Evolutionary conservation across 1,140 invertebrate species (phyloP).

Genomic region (Neuroterus valhalla): DNA sequence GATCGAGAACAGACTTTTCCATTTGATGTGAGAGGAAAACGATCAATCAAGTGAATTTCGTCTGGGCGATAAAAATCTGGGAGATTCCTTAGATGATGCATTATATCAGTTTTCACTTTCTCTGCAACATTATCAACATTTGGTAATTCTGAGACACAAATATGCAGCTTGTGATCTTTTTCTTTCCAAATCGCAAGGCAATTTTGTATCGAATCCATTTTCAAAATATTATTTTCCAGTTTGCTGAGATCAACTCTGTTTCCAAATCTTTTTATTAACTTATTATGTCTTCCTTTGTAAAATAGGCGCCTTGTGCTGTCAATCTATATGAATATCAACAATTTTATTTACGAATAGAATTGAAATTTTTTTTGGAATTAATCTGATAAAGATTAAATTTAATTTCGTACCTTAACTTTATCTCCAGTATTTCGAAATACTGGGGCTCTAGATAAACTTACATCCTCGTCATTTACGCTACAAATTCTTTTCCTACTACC

Average conservation of each 20-base stretch:
- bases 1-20: slow-evolving; percentile 64
- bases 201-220: slow-evolving; percentile 71
- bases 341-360: slow-evolving; percentile 32
- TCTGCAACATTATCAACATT: slow-evolving; percentile 34
- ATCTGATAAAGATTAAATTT: slow-evolving; percentile 30
- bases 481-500: slow-evolving; percentile 80
- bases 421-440: slow-evolving; percentile 83
- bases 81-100: slow-evolving; percentile 60
- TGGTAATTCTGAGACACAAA: slow-evolving; percentile 68
- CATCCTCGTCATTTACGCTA: slow-evolving; percentile 76
- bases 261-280: slow-evolving; percentile 84
- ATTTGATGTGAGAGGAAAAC: slow-evolving; percentile 58
- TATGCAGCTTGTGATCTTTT: slow-evolving; percentile 71
- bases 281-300: slow-evolving; percentile 80
- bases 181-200: slow-evolving; percentile 76
- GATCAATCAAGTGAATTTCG: slow-evolving; percentile 57
- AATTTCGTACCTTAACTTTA: slow-evolving; percentile 69
- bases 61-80: slow-evolving; percentile 59
- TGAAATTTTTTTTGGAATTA: no score
- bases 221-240: slow-evolving; percentile 77
- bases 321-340: slow-evolving; percentile 58
- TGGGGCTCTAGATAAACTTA: slow-evolving; percentile 59
- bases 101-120: slow-evolving; percentile 68
- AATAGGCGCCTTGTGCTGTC: slow-evolving; percentile 75
- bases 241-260: slow-evolving; percentile 79